Conservation (phyloP, 2,888 invertebrate species). For the Alloscopus bannaensis region DNA sequence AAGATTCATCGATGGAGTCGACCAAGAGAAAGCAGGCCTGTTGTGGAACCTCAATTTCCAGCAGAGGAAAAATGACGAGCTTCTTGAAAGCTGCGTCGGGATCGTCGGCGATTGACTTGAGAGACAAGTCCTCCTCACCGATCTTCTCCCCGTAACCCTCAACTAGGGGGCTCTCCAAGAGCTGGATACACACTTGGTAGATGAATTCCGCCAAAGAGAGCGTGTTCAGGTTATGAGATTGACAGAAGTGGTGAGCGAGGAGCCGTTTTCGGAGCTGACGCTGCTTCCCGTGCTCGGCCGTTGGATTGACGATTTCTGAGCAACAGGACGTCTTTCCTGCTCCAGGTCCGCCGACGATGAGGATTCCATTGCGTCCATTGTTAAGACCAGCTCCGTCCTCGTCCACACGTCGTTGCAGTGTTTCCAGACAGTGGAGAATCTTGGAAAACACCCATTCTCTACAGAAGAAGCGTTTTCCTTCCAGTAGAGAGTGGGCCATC, state of each 20-base stretch:
- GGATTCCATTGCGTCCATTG: conserved; percentile 80
- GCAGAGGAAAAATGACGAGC: conserved; percentile 89
- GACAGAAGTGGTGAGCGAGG: conserved; percentile 91
- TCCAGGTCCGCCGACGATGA: conserved; percentile 87
- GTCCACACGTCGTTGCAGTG: conserved; percentile 80
- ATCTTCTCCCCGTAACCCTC: conserved; percentile 85
- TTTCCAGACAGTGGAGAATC: conserved; percentile 90
- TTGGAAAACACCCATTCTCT: conserved; percentile 98
- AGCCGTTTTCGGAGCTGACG: conserved; percentile 85
- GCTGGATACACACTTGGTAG: conserved; percentile 88
- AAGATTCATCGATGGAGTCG: conserved; percentile 91
- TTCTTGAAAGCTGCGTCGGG: conserved; percentile 95
- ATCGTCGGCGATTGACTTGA: conserved; percentile 87
- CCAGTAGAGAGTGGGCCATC: conserved; percentile 74
- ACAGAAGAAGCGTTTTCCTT: conserved; percentile 86
- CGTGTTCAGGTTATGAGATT: conserved; percentile 87
- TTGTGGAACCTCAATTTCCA: conserved; percentile 88
- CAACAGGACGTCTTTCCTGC: conserved; percentile 96
- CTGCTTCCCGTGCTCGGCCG: conserved; percentile 78
- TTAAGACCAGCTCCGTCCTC: conserved; percentile 72
- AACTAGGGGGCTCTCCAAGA: conserved; percentile 78
- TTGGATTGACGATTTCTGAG: conserved; percentile 85
- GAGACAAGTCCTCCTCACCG: conserved; percentile 80
- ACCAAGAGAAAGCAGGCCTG: conserved; percentile 90
- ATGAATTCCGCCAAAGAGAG: conserved; percentile 91